Evolutionary conservation across 64 coral and sea anemone species (phyloP).

Genomic region (Porites australiensis): DNA sequence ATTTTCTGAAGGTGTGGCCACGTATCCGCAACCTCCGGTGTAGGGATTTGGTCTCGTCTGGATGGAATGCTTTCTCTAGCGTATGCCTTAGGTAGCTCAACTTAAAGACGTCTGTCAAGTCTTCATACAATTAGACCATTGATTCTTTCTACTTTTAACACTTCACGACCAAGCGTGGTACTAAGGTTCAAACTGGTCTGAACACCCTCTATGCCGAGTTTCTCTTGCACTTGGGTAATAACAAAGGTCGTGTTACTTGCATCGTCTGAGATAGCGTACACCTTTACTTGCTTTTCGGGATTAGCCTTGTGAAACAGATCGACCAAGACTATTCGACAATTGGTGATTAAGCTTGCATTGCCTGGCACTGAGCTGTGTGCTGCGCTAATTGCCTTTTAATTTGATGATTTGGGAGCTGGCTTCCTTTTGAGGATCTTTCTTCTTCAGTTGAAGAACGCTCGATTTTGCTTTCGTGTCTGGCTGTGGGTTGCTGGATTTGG

Average conservation of each 20-base stretch:
- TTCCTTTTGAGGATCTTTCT: not conserved
- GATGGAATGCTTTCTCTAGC: slow-evolving; percentile 52
- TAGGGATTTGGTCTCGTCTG: slow-evolving; percentile 55
- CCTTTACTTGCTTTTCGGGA: too few species aligned
- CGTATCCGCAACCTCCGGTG: not conserved
- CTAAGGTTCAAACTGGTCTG: too few species aligned
- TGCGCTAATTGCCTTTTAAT: not conserved
- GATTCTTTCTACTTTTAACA: not conserved
- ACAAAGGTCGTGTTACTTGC: too few species aligned
- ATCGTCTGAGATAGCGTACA: too few species aligned
- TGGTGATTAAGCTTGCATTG: too few species aligned
- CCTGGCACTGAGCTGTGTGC: not conserved
- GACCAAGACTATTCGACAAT: too few species aligned
- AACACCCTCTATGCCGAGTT: too few species aligned
- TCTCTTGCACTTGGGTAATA: too few species aligned
- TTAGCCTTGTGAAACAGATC: too few species aligned
- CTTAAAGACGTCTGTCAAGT: slow-evolving; percentile 15
- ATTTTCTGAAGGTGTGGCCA: slow-evolving; percentile 22
- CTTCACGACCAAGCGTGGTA: too few species aligned
- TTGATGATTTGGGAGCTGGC: not conserved
- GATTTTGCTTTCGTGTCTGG: too few species aligned
- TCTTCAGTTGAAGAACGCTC: not conserved
- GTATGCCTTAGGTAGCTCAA: slow-evolving; percentile 58
- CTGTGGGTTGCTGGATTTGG: too few species aligned
- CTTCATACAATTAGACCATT: slow-evolving; percentile 54